These are phyloP conservation scores for Plagodis dolabraria DNA, from an alignment of 2,888 invertebrate genomes.

Conservation along the genomic window DNA sequence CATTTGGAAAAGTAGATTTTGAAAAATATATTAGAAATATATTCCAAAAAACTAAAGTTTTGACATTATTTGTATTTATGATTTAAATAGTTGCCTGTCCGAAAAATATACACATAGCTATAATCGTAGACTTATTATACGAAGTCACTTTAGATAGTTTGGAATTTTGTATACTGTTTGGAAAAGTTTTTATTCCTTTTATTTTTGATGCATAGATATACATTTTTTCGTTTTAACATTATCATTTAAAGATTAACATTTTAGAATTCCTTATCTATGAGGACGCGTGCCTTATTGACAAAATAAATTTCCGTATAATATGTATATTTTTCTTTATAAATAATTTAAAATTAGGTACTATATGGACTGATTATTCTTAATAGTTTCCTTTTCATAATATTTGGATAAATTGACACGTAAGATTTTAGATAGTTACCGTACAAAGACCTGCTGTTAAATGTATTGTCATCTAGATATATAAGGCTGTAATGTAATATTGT, in stretches of 20 bases:
- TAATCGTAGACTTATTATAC: conserved; percentile 20
- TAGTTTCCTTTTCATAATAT: conserved; percentile 35
- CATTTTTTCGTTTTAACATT: not conserved
- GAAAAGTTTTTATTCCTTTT: not conserved
- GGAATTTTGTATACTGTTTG: not conserved
- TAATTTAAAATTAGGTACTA: conserved; percentile 11
- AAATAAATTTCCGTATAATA: conserved; percentile 32
- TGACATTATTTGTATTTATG: conserved; percentile 70
- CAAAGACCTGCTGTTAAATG: conserved; percentile 80
- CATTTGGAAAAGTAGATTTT: conserved; percentile 84
- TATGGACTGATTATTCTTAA: conserved; percentile 32
- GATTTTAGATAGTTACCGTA: conserved; percentile 58
- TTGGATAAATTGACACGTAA: conserved; percentile 32
- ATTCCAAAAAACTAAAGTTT: conserved; percentile 77
- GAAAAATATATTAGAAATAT: conserved; percentile 73
- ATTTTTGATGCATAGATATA: not conserved
- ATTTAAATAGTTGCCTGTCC: conserved; percentile 63
- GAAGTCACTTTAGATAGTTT: conserved; percentile 11
- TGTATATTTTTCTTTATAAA: conserved; percentile 21
- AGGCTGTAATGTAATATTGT: conserved; percentile 81
- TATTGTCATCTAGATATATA: conserved; percentile 73
- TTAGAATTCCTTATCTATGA: conserved; percentile 37
- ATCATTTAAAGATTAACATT: conserved; percentile 12
- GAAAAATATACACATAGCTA: conserved; percentile 62
- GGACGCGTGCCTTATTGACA: conserved; percentile 50